phyloP scores from a whole-genome alignment of 1,140 invertebrate species.

The Eumaeus atala region DNA sequence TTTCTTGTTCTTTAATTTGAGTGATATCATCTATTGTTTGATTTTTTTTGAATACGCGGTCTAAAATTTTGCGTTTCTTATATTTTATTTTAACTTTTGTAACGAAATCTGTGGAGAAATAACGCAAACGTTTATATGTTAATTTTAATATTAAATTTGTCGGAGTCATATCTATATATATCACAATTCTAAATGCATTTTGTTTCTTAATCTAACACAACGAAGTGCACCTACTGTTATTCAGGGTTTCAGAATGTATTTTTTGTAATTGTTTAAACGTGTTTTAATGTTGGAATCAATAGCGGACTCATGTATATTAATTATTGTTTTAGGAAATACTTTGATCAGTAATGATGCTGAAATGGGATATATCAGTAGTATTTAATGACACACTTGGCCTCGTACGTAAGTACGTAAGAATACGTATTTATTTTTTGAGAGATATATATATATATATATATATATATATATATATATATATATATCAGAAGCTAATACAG shows the following conservation, averaged over 20 bases:
- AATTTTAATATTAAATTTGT: slow-evolving; percentile 1
- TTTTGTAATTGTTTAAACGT: neutral
- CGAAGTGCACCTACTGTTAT: neutral
- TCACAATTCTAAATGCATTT: neutral
- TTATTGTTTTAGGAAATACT: neutral
- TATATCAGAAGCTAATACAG: too few species aligned
- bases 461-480: too few species aligned
- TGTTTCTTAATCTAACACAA: slow-evolving; percentile 1
- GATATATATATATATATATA: too few species aligned
- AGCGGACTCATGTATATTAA: neutral
- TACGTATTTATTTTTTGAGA: too few species aligned
- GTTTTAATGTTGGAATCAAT: neutral
- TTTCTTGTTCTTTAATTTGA: neutral
- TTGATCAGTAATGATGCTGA: neutral
- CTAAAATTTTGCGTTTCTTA: neutral
- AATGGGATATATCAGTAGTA: neutral
- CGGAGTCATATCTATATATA: neutral
- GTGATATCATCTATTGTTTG: neutral
- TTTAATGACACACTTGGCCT: too few species aligned
- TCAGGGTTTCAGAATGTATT: neutral
- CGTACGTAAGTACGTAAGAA: too few species aligned
- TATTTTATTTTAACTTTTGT: neutral
- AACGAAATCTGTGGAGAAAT: slow-evolving; percentile 2
- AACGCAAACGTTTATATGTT: slow-evolving; percentile 8
- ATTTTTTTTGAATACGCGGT: neutral